Evolutionary conservation across 2,797 vertebrate genomes (phyloP).

Genomic region (Hyperoplus lanceolatus): DNA sequence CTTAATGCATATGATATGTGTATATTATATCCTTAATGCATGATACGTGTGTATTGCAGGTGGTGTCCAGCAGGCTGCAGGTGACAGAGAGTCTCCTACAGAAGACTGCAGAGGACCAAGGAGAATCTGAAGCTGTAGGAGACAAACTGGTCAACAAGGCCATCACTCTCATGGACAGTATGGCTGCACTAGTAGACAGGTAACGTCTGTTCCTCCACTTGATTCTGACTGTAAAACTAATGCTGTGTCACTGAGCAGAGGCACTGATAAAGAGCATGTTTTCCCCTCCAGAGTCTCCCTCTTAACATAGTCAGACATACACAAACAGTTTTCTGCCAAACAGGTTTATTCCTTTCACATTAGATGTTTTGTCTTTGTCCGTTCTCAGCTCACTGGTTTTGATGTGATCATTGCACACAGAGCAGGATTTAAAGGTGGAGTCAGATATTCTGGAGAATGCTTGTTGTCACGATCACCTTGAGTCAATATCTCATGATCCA

Average conservation of each 20-base stretch:
- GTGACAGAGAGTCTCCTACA: constrained; percentile 74
- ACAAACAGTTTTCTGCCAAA: no score
- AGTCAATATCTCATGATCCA: no score
- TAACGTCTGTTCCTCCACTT: constrained; percentile 29
- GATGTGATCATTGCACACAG: no score
- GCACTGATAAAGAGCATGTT: neutral
- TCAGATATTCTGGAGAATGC: no score
- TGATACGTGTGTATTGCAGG: constrained; percentile 51
- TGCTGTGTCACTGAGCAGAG: no score
- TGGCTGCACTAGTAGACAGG: constrained; percentile 74
- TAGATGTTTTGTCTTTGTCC: neutral
- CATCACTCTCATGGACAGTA: constrained; percentile 72
- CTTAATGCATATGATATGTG: no score
- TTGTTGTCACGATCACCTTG: no score
- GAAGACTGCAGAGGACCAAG: constrained; percentile 67
- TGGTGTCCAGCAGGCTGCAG: constrained; percentile 74
- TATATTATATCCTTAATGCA: neutral
- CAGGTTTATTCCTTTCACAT: neutral
- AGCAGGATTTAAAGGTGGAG: no score
- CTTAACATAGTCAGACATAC: neutral
- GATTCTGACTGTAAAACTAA: neutral
- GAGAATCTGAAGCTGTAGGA: constrained; percentile 54
- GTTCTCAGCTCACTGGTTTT: neutral
- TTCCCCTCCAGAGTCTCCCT: neutral
- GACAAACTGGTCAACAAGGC: constrained; percentile 77